A percentile compares a stretch with the other conserved stretches of the same genome.
Conservation (phyloP, 2,797 vertebrate genomes). For the Crax fasciolata region DNA sequence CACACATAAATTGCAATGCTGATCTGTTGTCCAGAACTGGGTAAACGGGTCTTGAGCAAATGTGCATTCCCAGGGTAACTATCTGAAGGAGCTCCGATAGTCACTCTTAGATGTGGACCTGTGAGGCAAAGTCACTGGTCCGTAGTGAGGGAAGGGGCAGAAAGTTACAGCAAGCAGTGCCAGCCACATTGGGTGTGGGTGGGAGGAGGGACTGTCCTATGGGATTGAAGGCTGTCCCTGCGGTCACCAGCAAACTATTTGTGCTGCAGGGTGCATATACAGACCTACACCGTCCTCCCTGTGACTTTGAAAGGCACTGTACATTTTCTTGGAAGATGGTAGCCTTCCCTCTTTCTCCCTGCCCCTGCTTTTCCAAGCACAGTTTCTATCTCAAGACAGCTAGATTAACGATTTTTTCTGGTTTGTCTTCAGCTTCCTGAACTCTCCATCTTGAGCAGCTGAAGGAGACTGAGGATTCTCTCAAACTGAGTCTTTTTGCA, state of each 20-base stretch:
- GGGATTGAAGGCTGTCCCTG: not conserved
- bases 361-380: not conserved
- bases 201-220: not conserved
- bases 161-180: accelerated
- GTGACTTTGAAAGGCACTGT: not conserved
- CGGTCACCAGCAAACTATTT: not conserved
- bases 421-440: not conserved
- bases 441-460: not conserved
- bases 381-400: not conserved
- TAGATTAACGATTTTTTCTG: not conserved
- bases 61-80: not conserved
- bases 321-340: not conserved
- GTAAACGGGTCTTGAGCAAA: not conserved
- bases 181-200: not conserved
- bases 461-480: not conserved
- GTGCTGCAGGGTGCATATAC: not conserved
- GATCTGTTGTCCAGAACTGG: not conserved
- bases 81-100: not conserved
- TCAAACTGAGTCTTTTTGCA: not conserved
- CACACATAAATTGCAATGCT: accelerated
- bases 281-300: accelerated
- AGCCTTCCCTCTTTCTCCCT: not conserved
- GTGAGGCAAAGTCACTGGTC: accelerated
- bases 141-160: not conserved
- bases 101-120: not conserved